phyloP scores from a whole-genome alignment of 2,888 invertebrate genomes.

The Euclidia mi region DNA sequence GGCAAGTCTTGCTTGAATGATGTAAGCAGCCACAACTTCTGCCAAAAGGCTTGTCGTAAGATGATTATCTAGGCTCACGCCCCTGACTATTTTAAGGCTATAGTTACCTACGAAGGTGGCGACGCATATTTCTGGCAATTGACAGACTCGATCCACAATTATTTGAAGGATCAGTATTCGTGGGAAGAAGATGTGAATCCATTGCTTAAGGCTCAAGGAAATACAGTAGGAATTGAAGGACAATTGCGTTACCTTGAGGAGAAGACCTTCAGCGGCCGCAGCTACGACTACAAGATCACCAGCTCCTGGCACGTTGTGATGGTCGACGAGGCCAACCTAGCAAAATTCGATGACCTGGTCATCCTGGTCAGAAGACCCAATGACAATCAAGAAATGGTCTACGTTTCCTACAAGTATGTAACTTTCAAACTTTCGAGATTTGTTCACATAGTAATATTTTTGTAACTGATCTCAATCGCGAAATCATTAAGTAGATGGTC shows the following conservation, averaged over 20 bases:
- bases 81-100: constrained; percentile 85
- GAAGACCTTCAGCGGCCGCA: constrained; percentile 92
- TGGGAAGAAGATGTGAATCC: constrained; percentile 84
- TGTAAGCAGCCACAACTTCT: constrained; percentile 88
- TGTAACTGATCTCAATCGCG: no score
- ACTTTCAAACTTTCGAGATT: no score
- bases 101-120: constrained; percentile 86
- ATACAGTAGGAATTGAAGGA: constrained; percentile 85
- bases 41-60: constrained; percentile 90
- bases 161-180: constrained; percentile 66
- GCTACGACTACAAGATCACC: constrained; percentile 87
- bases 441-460: no score
- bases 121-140: constrained; percentile 75
- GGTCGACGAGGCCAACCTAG: constrained; percentile 76
- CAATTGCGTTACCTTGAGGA: constrained; percentile 83
- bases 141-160: constrained; percentile 80
- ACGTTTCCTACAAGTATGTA: constrained; percentile 82
- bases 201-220: constrained; percentile 72
- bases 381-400: constrained; percentile 73
- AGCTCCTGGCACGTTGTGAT: constrained; percentile 91
- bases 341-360: constrained; percentile 66
- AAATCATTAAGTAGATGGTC: no score
- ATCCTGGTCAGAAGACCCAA: constrained; percentile 75
- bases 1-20: constrained; percentile 87
- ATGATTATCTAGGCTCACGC: constrained; percentile 88